A percentile compares a stretch with the other conserved stretches of the same genome.
Conservation (phyloP, 1,140 invertebrate genomes). For the Pseudomyrmex gracilis region DNA sequence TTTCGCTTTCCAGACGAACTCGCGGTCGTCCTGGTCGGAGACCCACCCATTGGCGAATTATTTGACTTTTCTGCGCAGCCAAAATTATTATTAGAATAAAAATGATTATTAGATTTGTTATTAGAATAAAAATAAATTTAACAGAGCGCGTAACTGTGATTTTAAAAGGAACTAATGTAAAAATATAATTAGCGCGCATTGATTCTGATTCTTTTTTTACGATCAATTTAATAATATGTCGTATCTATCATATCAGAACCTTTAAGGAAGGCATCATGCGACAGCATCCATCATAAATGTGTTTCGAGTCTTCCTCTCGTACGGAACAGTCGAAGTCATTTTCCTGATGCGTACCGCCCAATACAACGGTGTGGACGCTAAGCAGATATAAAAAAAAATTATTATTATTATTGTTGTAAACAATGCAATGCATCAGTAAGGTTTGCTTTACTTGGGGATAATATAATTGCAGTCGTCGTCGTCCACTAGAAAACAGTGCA, state of each 20-base stretch:
- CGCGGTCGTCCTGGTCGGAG: constrained; percentile 89
- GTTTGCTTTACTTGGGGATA: constrained; percentile 89
- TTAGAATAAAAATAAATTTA: no score
- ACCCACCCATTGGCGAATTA: constrained; percentile 88
- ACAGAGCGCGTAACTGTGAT: no score
- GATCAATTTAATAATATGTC: not conserved
- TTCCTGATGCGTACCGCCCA: constrained; percentile 91
- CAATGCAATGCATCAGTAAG: not conserved
- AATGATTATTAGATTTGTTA: no score
- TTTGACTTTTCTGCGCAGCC: not conserved
- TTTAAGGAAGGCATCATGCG: constrained; percentile 88
- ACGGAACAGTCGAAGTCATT: constrained; percentile 87
- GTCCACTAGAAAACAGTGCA: constrained; percentile 86
- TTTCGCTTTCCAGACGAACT: constrained; percentile 89
- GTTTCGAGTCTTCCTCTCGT: constrained; percentile 86
- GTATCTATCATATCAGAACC: constrained; percentile 77
- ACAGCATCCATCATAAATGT: constrained; percentile 88
- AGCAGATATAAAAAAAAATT: constrained; percentile 61
- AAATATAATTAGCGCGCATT: no score
- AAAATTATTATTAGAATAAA: no score
- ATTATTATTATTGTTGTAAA: not conserved
- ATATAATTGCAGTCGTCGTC: constrained; percentile 89
- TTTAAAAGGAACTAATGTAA: no score
- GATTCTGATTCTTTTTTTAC: not conserved
- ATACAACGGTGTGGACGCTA: constrained; percentile 88